phyloP scores from a whole-genome alignment of 2,113 vertebrate species.

The cat (Felis catus) region DNA sequence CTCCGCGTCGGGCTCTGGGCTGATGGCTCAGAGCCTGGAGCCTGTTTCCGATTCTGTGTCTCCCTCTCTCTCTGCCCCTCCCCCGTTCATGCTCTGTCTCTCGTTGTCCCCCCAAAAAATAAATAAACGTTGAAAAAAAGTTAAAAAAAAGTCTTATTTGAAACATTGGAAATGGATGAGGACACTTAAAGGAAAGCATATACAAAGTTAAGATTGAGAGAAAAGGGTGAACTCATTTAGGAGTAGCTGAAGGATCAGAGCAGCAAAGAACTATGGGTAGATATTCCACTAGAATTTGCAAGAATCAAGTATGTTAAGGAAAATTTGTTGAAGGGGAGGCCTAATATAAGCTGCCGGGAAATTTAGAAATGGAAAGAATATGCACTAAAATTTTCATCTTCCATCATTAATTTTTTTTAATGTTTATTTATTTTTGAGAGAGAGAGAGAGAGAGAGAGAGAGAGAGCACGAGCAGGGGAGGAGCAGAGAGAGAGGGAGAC shows the following conservation, averaged over 20 bases:
- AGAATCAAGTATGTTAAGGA: not conserved
- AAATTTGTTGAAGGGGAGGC: not conserved
- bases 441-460: too few species aligned
- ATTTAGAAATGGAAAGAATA: not conserved
- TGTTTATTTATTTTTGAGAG: too few species aligned
- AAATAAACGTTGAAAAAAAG: too few species aligned
- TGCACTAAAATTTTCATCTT: not conserved
- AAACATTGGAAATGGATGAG: not conserved
- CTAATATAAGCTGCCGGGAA: not conserved
- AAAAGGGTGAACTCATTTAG: not conserved
- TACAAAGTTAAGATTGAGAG: not conserved
- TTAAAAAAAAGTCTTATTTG: not conserved
- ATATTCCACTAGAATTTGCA: not conserved
- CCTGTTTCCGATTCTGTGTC: too few species aligned
- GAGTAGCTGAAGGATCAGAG: not conserved
- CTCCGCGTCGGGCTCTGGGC: too few species aligned
- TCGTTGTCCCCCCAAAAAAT: too few species aligned
- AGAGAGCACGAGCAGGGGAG: too few species aligned
- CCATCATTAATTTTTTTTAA: not conserved
- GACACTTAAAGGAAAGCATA: not conserved
- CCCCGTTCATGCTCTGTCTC: too few species aligned
- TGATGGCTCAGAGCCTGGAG: too few species aligned
- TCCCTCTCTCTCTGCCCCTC: too few species aligned
- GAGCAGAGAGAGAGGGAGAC: too few species aligned
- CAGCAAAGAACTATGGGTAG: not conserved